phyloP scores from a whole-genome alignment of 2,888 invertebrate genomes.

The Spodoptera exigua region DNA sequence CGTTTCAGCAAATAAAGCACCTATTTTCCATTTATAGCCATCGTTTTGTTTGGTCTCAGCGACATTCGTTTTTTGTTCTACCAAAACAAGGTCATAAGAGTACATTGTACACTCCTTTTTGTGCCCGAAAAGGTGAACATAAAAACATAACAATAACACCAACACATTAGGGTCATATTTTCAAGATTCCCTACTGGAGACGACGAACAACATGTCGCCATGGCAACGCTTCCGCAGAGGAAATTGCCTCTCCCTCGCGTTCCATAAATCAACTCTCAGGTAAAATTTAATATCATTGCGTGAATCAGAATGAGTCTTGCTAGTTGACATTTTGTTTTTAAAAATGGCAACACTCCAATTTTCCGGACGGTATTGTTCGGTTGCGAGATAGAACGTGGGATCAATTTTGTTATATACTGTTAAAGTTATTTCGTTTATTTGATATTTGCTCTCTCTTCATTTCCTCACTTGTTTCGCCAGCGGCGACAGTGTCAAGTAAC shows the following conservation, averaged over 20 bases:
- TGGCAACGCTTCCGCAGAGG: conserved; percentile 78
- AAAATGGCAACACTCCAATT: conserved; percentile 62
- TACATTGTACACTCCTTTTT: conserved; percentile 36
- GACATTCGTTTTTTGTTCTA: conserved; percentile 27
- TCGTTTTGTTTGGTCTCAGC: conserved; percentile 30
- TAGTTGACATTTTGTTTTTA: conserved; percentile 60
- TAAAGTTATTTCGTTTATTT: conserved; percentile 40
- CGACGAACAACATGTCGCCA: conserved; percentile 65
- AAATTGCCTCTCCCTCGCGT: conserved; percentile 80
- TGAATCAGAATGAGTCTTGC: conserved; percentile 62
- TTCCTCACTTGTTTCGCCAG: conserved; percentile 44
- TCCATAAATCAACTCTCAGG: conserved; percentile 81
- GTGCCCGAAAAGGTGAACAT: conserved; percentile 24
- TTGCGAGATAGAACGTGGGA: conserved; percentile 37
- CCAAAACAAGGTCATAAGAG: conserved; percentile 25
- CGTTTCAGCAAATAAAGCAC: conserved; percentile 24
- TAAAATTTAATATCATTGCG: conserved; percentile 81
- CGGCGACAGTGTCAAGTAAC: conserved; percentile 40
- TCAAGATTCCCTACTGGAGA: conserved; percentile 55
- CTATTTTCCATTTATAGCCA: conserved; percentile 25
- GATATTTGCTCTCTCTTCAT: conserved; percentile 37
- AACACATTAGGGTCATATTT: conserved; percentile 66
- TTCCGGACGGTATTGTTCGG: conserved; percentile 32
- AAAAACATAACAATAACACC: conserved; percentile 59
- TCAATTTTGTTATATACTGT: conserved; percentile 30